A percentile compares a stretch with the other conserved stretches of the same genome.
Evolutionary conservation across 64 coral and sea anemone species (phyloP).

Genomic region (Platygyra sinensis): DNA sequence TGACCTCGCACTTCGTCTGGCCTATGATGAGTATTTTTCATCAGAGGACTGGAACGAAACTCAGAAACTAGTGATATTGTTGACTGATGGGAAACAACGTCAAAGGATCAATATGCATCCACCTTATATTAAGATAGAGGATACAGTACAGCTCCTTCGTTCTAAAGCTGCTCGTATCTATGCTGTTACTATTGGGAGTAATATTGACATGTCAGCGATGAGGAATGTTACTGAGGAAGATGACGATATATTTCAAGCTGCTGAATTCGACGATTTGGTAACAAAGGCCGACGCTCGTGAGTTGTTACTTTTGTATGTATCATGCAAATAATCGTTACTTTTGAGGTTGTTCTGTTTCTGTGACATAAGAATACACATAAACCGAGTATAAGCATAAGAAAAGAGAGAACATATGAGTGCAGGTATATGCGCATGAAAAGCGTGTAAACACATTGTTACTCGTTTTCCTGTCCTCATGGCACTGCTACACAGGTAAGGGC

Average conservation of each 20-base stretch:
- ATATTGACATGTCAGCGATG: background rate
- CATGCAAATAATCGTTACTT: background rate
- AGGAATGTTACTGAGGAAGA: background rate
- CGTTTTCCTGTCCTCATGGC: too few relatives aligned
- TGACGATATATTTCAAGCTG: background rate
- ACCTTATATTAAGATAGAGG: background rate
- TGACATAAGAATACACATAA: too few relatives aligned
- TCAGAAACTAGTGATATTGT: slow-evolving; percentile 5
- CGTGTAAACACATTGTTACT: too few relatives aligned
- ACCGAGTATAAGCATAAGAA: too few relatives aligned
- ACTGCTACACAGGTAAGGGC: too few relatives aligned
- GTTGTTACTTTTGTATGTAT: background rate
- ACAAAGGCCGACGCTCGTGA: slow-evolving; percentile 3
- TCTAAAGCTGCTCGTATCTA: background rate
- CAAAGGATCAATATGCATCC: too few relatives aligned
- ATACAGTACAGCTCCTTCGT: background rate
- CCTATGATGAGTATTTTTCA: slow-evolving; percentile 18
- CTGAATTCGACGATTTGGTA: slow-evolving; percentile 5
- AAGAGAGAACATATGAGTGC: too few relatives aligned
- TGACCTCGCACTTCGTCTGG: background rate
- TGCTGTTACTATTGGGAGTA: background rate
- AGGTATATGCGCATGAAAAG: too few relatives aligned
- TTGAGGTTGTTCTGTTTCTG: too few relatives aligned
- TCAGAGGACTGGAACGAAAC: background rate
- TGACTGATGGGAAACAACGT: slow-evolving; percentile 12